Conservation (phyloP, 2,113 vertebrate genomes). For the Sminthopsis crassicaudata region DNA sequence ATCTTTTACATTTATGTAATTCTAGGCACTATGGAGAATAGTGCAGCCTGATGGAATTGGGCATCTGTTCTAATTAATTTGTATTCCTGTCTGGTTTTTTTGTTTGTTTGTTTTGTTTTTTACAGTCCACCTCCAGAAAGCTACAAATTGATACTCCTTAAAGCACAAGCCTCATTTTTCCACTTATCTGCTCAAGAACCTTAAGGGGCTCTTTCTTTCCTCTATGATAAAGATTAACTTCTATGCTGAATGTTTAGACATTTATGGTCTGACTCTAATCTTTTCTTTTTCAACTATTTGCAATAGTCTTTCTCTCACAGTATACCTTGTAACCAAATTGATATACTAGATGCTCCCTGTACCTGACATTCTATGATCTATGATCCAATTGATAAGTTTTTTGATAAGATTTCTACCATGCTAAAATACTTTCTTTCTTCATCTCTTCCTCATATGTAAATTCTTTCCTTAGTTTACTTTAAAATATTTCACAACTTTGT, state of each 20-base stretch:
- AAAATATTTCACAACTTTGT: neutral
- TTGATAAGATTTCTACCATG: neutral
- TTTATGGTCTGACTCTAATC: neutral
- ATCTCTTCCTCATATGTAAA: neutral
- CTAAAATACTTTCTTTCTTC: neutral
- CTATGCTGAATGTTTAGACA: neutral
- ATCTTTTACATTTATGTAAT: neutral
- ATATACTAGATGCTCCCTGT: neutral
- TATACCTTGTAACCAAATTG: neutral
- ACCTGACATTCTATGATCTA: rapidly evolving
- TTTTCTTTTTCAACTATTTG: neutral
- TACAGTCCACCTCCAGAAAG: neutral
- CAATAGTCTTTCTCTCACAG: neutral
- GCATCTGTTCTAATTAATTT: neutral
- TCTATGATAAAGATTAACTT: neutral
- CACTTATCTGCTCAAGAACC: neutral
- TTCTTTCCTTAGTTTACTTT: neutral
- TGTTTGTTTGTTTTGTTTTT: too few species aligned
- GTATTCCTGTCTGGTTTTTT: neutral
- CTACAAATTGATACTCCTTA: neutral
- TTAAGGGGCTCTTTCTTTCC: neutral
- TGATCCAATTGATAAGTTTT: neutral
- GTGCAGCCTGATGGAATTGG: neutral
- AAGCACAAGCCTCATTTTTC: neutral
- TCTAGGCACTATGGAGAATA: neutral